Base-by-base conservation (phyloP, 1,140 invertebrate species). In the Drosophila equinoxialis region DNA sequence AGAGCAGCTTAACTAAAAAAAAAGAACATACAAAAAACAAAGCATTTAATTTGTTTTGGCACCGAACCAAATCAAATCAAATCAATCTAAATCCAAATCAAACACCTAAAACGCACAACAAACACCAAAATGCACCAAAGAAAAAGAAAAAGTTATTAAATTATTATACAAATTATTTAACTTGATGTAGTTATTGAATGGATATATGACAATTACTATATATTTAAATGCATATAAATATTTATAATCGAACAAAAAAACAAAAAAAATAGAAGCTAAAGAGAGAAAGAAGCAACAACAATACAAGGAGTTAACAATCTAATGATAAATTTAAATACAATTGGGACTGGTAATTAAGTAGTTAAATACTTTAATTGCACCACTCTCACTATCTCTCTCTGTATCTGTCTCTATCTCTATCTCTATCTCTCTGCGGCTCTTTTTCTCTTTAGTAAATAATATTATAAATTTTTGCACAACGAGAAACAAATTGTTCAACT, bases 141-240 rank as follows among this genome's bases (percentile, higher is more conserved):
- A 51, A 51, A 23, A 51, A 51, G 45, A 51, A 30, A 30, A 30
- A 26, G 26, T 30, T 30, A 30, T 30, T 51, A 51, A 14, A 64
- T 37, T 68, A 45, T 67, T 57, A 26, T 74, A 69, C 71, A 77
- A 67, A 72, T 54, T 51, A 51, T 72, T 62, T 66, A 77, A 63
- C 72, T 57, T 42, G 76, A 72, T 77, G 74, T 77, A 55, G 74
- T 79, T 76, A 64, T 8, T n/a, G 59, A 60, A 76, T 42, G 51
- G 30, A 55, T 64, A 75, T 59, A 75, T 59, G 35, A 76, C 66
- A 64, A 42, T 13, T 39, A 39, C 37, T 39, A 39, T 10, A 10
- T 37, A 37, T 1, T 1, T 17, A 17, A 17, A 37, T 3, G 2
- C 10, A 8, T 37, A 37, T 37, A 11, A 8, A 10, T 68, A 76